phyloP scores from a whole-genome alignment of 2,797 vertebrate genomes.

The Acestrorhynchus altus region DNA sequence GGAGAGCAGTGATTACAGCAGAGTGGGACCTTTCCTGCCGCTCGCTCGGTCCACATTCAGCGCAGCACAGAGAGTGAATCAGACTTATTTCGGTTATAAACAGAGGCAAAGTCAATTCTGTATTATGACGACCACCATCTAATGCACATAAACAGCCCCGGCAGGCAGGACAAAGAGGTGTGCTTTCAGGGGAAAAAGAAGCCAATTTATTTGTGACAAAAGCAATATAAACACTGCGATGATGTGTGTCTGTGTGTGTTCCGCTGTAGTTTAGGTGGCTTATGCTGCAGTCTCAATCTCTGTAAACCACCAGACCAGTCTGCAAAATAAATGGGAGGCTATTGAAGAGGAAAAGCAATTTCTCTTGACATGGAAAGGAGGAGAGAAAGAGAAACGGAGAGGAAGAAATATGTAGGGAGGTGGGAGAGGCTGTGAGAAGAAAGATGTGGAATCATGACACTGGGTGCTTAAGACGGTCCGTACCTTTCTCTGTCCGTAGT shows the following conservation, averaged over 20 bases:
- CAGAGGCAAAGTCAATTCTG: not conserved
- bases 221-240: not conserved
- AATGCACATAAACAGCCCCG: not conserved
- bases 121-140: not conserved
- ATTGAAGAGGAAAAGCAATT: slow-evolving; percentile 7
- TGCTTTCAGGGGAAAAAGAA: not conserved
- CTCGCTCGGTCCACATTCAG: not conserved
- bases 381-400: slow-evolving; percentile 20
- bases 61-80: not conserved
- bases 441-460: no score
- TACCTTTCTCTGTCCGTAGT: slow-evolving; percentile 97
- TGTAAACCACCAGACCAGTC: not conserved
- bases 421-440: not conserved
- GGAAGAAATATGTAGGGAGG: not conserved
- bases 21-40: not conserved
- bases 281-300: not conserved
- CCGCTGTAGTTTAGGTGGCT: not conserved
- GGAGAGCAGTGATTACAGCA: not conserved
- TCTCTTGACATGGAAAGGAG: not conserved
- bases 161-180: slow-evolving; percentile 13
- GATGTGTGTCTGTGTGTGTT: not conserved
- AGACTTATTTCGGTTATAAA: not conserved
- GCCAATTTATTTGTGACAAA: slow-evolving; percentile 17
- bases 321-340: not conserved
- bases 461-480: not conserved